These are phyloP conservation scores for Oscheius sp. DNA, from an alignment of 2,888 invertebrate genomes.

Conservation along the genomic window DNA sequence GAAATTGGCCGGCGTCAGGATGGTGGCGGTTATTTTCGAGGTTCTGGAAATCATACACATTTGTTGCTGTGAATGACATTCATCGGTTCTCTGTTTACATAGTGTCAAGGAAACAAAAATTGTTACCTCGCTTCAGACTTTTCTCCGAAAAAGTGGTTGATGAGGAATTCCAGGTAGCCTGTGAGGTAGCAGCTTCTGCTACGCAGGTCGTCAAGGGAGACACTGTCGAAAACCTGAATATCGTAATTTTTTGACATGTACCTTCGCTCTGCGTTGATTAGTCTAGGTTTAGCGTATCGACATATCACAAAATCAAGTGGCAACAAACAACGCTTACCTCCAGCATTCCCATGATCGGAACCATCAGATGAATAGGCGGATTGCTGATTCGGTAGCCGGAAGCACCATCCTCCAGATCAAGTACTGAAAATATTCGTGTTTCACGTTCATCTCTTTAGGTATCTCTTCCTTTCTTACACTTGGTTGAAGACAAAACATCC, in stretches of 20 bases:
- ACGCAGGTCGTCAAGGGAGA: slow-evolving; percentile 75
- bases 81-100: background rate
- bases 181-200: slow-evolving; percentile 77
- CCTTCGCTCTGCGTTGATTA: too few relatives aligned
- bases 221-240: slow-evolving; percentile 76
- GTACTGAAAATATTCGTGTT: slow-evolving; percentile 40
- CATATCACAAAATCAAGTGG: too few relatives aligned
- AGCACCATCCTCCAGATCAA: slow-evolving; percentile 76
- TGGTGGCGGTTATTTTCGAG: slow-evolving; percentile 69
- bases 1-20: slow-evolving; percentile 77
- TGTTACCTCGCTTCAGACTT: slow-evolving; percentile 35
- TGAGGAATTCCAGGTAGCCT: slow-evolving; percentile 76
- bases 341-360: slow-evolving; percentile 75
- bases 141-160: slow-evolving; percentile 62
- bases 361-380: slow-evolving; percentile 76
- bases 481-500: too few relatives aligned
- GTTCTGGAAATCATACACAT: slow-evolving; percentile 31
- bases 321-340: slow-evolving; percentile 69
- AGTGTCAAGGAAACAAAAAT: background rate
- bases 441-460: background rate
- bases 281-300: too few relatives aligned
- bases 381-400: slow-evolving; percentile 77
- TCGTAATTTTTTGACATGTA: background rate
- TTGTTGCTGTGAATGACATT: background rate
- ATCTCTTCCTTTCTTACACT: too few relatives aligned